Evolutionary conservation across 2,113 vertebrate species (phyloP).

Genomic region (Serranochromis macrocephalus): DNA sequence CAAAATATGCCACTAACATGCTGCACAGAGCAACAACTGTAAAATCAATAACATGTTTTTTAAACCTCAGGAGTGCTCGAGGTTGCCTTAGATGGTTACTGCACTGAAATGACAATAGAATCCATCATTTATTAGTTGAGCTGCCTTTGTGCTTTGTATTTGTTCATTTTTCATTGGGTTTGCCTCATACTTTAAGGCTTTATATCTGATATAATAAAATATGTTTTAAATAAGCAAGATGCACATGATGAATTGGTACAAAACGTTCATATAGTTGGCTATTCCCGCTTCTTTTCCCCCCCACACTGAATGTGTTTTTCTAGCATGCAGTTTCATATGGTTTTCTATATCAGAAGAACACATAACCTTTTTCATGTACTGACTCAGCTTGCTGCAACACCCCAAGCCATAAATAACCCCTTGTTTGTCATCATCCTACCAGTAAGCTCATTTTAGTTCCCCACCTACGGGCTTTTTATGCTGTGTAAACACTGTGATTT

Average conservation of each 20-base stretch:
- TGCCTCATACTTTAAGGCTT: background rate
- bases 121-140: constrained; percentile 9
- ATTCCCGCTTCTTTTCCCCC: background rate
- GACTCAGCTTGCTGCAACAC: background rate
- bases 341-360: background rate
- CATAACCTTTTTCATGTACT: background rate
- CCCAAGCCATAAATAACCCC: background rate
- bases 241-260: background rate
- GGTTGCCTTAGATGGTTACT: background rate
- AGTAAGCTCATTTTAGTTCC: background rate
- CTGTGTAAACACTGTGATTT: background rate
- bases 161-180: background rate
- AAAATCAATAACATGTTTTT: constrained; percentile 50
- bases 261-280: background rate
- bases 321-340: background rate
- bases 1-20: background rate
- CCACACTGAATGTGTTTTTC: background rate
- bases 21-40: background rate
- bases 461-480: background rate
- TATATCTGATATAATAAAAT: background rate
- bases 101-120: constrained; percentile 8
- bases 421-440: background rate
- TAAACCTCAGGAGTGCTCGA: constrained; percentile 2
- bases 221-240: background rate
- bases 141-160: background rate